phyloP scores from a whole-genome alignment of 2,113 vertebrate genomes.

The Dendropsophus ebraccatus region DNA sequence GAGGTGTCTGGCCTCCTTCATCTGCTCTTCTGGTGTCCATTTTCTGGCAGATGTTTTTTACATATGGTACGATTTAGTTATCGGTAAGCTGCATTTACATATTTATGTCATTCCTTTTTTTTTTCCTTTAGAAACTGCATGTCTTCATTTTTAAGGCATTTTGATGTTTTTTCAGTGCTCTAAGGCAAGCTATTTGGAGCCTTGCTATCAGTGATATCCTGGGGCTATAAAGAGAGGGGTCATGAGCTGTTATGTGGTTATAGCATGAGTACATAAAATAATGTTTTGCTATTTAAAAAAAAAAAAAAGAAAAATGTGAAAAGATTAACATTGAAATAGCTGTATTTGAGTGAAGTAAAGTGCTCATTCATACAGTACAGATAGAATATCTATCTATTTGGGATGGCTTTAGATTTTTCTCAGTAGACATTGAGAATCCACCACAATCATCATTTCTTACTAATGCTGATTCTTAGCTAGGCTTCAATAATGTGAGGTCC shows the following conservation, averaged over 20 bases:
- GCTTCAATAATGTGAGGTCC: too few relatives aligned
- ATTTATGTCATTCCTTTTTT: background rate
- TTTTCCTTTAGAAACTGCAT: background rate
- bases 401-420: too few relatives aligned
- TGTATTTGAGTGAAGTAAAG: too few relatives aligned
- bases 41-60: background rate
- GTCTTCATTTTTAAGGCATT: background rate
- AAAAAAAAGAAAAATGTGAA: too few relatives aligned
- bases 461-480: too few relatives aligned
- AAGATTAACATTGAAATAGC: too few relatives aligned
- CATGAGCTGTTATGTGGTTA: background rate
- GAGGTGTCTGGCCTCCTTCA: background rate
- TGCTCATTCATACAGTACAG: too few relatives aligned
- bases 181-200: background rate
- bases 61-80: background rate
- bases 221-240: background rate
- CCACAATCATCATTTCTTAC: too few relatives aligned
- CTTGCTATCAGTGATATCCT: background rate
- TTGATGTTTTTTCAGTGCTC: background rate
- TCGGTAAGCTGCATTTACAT: background rate
- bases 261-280: background rate
- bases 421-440: too few relatives aligned
- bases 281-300: background rate
- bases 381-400: too few relatives aligned
- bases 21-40: background rate